Conservation (phyloP, 2,888 invertebrate species). For the Dynastes tityus region DNA sequence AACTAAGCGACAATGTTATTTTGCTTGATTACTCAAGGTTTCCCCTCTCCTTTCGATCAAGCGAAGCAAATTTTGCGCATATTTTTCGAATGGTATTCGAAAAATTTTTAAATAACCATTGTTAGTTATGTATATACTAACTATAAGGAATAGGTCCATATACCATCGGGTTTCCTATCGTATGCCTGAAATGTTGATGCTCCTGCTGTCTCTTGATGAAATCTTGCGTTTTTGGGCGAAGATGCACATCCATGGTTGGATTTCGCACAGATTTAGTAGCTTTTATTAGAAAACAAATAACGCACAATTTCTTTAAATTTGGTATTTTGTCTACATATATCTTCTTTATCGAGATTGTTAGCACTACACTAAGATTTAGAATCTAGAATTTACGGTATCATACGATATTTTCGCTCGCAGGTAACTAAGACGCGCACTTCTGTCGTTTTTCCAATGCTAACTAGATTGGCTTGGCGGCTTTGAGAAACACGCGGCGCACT, state of each 20-base stretch:
- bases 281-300: too few relatives aligned
- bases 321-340: too few relatives aligned
- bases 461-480: not conserved
- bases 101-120: not conserved
- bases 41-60: too few relatives aligned
- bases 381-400: not conserved
- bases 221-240: conserved; percentile 64
- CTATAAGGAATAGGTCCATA: conserved; percentile 85
- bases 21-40: too few relatives aligned
- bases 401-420: too few relatives aligned
- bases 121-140: conserved; percentile 72
- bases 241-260: conserved; percentile 59
- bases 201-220: conserved; percentile 61
- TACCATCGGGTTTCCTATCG: conserved; percentile 77
- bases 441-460: conserved; percentile 20
- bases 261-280: not conserved
- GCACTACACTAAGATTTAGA: not conserved
- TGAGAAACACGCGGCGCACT: too few relatives aligned
- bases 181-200: conserved; percentile 63
- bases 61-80: not conserved
- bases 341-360: not conserved
- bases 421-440: conserved; percentile 25
- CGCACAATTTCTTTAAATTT: too few relatives aligned
- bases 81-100: conserved; percentile 2
- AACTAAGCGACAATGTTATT: too few relatives aligned